Evolutionary conservation across 1,140 invertebrate genomes (phyloP).

Genomic region (Drosophila mauritiana): DNA sequence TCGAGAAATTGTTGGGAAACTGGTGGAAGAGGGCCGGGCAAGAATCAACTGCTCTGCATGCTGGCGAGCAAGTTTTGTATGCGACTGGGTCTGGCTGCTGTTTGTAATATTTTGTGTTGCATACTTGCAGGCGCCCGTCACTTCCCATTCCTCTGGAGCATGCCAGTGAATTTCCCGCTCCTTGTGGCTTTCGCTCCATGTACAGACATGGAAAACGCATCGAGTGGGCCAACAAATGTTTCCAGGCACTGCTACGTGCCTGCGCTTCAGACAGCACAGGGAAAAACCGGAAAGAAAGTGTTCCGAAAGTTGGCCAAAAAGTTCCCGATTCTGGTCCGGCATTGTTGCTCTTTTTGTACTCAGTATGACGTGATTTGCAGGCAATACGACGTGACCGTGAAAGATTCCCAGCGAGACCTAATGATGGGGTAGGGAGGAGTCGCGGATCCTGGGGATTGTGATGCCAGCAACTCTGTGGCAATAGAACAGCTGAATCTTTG

Average conservation of each 20-base stretch:
- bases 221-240: slow-evolving; percentile 65
- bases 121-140: slow-evolving; percentile 56
- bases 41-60: slow-evolving; percentile 46
- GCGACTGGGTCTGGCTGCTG: slow-evolving; percentile 52
- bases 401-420: slow-evolving; percentile 50
- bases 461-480: slow-evolving; percentile 27
- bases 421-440: slow-evolving; percentile 11
- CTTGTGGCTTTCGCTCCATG: slow-evolving; percentile 56
- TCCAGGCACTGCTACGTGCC: slow-evolving; percentile 63
- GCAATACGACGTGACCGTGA: slow-evolving; percentile 72
- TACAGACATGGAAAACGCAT: slow-evolving; percentile 66
- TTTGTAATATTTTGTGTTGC: slow-evolving; percentile 71
- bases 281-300: slow-evolving; percentile 49
- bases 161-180: background rate
- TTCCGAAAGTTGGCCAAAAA: slow-evolving; percentile 53
- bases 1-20: slow-evolving; percentile 6
- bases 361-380: slow-evolving; percentile 71
- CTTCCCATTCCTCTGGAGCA: slow-evolving; percentile 15
- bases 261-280: slow-evolving; percentile 22
- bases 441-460: slow-evolving; percentile 1
- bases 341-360: slow-evolving; percentile 32
- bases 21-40: slow-evolving; percentile 4
- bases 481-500: slow-evolving; percentile 1
- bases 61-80: slow-evolving; percentile 52
- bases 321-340: slow-evolving; percentile 17